Conservation (phyloP, 2,888 invertebrate genomes). For the Tetramorium bicarinatum region DNA sequence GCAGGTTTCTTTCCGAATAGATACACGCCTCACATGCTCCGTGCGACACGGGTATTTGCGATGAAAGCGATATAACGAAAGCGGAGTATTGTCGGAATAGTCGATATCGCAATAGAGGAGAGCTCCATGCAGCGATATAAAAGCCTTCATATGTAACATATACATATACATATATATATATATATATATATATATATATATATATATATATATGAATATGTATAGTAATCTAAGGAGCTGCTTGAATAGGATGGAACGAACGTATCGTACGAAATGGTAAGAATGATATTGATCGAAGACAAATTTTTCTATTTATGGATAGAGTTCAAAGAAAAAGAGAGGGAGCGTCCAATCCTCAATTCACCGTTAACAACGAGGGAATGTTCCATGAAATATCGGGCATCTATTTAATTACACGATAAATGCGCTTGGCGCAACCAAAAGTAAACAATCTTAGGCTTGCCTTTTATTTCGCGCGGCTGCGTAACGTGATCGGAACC, state of each 20-base stretch:
- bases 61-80: slow-evolving; percentile 29
- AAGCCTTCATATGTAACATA: neutral
- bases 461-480: neutral
- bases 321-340: neutral
- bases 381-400: neutral
- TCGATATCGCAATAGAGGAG: slow-evolving; percentile 17
- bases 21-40: neutral
- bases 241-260: neutral
- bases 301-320: no score
- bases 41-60: slow-evolving; percentile 34
- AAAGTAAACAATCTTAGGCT: neutral
- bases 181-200: neutral
- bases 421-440: neutral
- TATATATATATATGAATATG: neutral
- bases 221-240: neutral
- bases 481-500: neutral
- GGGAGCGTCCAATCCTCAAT: neutral
- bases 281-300: neutral
- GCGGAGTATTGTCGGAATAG: slow-evolving; percentile 20
- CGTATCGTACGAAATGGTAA: neutral
- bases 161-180: neutral
- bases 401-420: neutral
- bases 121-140: neutral
- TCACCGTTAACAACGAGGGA: neutral
- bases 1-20: slow-evolving; percentile 35